phyloP scores from a whole-genome alignment of 23 tunicate genomes.

The Botrylloides violaceus region DNA sequence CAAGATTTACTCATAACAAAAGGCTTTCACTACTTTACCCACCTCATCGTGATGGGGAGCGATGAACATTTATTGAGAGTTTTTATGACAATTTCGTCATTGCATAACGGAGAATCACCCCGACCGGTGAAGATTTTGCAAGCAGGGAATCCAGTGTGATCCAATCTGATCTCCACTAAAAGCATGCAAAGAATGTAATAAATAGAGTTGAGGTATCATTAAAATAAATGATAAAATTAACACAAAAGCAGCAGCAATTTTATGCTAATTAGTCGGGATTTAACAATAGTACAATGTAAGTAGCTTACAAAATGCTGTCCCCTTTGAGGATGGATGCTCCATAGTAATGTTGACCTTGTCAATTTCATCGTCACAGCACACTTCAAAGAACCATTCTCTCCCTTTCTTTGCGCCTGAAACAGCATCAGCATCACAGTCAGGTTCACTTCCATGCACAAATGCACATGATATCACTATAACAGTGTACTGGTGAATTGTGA shows the following conservation, averaged over 20 bases:
- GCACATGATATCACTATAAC: not conserved
- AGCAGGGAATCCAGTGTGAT: conserved; percentile 35
- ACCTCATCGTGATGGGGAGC: conserved; percentile 68
- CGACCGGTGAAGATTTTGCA: conserved; percentile 52
- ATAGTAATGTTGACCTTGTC: conserved; percentile 38
- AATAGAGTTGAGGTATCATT: no score
- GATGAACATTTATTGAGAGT: conserved; percentile 59
- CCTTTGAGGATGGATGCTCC: conserved; percentile 53
- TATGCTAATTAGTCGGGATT: no score
- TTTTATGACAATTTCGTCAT: conserved; percentile 46
- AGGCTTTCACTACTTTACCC: not conserved
- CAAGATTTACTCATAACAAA: not conserved
- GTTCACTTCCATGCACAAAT: no score
- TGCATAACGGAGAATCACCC: conserved; percentile 59
- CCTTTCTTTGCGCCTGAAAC: conserved; percentile 4
- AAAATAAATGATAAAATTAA: not conserved
- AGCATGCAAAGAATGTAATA: no score
- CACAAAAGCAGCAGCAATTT: not conserved
- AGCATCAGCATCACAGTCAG: not conserved
- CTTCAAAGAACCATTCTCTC: conserved; percentile 45
- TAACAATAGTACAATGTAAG: not conserved
- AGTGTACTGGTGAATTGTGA: not conserved
- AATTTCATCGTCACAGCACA: conserved; percentile 10
- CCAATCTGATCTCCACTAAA: conserved; percentile 54
- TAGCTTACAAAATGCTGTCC: conserved; percentile 66